These are phyloP conservation scores for Vanessa atalanta DNA, from an alignment of 1,140 invertebrate genomes.

Conservation along the genomic window DNA sequence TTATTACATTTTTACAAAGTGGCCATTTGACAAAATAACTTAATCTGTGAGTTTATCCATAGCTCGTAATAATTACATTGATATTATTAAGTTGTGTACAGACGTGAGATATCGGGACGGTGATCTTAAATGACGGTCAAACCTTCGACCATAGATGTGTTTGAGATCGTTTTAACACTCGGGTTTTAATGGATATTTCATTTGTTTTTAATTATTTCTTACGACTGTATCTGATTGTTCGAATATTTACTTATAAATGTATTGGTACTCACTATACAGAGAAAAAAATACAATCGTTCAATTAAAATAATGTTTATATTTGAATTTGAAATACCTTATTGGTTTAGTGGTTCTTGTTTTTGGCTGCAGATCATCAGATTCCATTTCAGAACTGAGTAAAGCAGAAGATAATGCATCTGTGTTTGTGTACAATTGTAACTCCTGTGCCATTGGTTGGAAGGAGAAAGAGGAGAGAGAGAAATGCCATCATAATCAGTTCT, in stretches of 20 bases:
- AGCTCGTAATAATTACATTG: conserved; percentile 61
- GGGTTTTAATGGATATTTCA: conserved; percentile 26
- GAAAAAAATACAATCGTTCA: too few relatives aligned
- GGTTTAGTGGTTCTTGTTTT: too few relatives aligned
- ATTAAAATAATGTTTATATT: too few relatives aligned
- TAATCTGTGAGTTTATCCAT: conserved; percentile 14
- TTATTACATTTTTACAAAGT: neutral
- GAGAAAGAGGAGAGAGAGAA: too few relatives aligned
- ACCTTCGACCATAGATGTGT: conserved; percentile 18
- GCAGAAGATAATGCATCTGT: too few relatives aligned
- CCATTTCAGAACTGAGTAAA: too few relatives aligned
- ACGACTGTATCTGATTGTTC: neutral
- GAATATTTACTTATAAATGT: neutral
- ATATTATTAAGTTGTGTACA: conserved; percentile 69
- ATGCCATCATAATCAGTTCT: too few relatives aligned
- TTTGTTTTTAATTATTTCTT: conserved; percentile 5
- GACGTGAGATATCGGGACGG: conserved; percentile 54
- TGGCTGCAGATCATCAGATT: too few relatives aligned
- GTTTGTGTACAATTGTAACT: too few relatives aligned
- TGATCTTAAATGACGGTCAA: conserved; percentile 42
- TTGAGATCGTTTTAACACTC: conserved; percentile 35
- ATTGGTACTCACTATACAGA: too few relatives aligned
- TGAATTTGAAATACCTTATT: too few relatives aligned
- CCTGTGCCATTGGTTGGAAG: too few relatives aligned
- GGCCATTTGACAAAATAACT: conserved; percentile 22